phyloP scores from a whole-genome alignment of 2,113 vertebrate genomes.

The Mustela nigripes region DNA sequence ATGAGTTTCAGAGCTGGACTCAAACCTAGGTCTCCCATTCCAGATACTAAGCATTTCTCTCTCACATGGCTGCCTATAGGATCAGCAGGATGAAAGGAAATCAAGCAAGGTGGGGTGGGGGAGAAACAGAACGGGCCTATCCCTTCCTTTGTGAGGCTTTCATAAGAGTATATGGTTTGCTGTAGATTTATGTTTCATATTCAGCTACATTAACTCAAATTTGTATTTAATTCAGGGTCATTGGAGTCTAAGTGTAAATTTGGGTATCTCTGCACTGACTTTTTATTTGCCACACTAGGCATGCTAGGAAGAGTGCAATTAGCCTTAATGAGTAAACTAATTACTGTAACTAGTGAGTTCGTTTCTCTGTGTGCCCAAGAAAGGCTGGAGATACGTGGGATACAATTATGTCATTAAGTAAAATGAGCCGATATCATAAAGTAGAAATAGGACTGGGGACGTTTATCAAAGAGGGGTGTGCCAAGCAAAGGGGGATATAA shows the following conservation, averaged over 20 bases:
- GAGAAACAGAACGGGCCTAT: background rate
- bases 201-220: slow-evolving; percentile 34
- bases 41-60: background rate
- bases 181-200: background rate
- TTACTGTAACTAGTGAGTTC: background rate
- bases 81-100: background rate
- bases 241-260: background rate
- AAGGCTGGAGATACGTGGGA: background rate
- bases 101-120: background rate
- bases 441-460: background rate
- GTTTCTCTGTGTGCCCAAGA: background rate
- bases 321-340: background rate
- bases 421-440: background rate
- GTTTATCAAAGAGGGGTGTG: background rate
- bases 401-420: background rate
- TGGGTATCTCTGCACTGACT: background rate
- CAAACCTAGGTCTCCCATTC: background rate
- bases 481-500: background rate
- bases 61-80: background rate
- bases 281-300: background rate
- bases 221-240: background rate
- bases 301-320: background rate
- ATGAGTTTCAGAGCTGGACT: background rate
- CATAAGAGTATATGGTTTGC: background rate
- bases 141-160: background rate